Percentiles rank a stretch among this genome's conserved stretches.
These are phyloP conservation scores for Agrypnus murinus DNA, from an alignment of 2,888 invertebrate species.

Conservation along the genomic window DNA sequence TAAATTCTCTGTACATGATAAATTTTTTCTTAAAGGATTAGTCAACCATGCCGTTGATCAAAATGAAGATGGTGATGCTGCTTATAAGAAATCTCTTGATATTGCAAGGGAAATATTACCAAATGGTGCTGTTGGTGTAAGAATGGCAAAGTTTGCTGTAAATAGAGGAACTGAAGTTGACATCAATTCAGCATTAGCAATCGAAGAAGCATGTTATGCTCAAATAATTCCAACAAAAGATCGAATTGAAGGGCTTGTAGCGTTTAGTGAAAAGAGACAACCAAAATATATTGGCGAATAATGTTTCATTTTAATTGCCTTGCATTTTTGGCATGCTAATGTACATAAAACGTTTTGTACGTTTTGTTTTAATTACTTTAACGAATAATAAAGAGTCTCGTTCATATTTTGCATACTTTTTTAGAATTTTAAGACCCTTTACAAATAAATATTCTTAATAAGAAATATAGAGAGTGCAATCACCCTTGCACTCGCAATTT, in stretches of 20 bases:
- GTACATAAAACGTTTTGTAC: too few species aligned
- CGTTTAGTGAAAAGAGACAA: constrained; percentile 94
- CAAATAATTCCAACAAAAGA: constrained; percentile 94
- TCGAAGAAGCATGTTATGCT: constrained; percentile 95
- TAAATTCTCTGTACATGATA: too few species aligned
- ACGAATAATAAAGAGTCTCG: too few species aligned
- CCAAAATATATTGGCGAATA: constrained; percentile 91
- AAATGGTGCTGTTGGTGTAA: constrained; percentile 94
- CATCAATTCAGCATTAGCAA: constrained; percentile 84
- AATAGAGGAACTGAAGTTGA: constrained; percentile 88
- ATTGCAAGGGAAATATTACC: constrained; percentile 91
- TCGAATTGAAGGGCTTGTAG: constrained; percentile 92
- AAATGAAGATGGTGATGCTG: constrained; percentile 87
- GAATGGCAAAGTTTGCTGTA: constrained; percentile 94
- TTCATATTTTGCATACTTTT: too few species aligned
- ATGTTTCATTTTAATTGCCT: too few species aligned
- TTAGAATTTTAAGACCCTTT: too few species aligned
- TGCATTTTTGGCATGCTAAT: too few species aligned
- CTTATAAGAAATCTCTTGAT: constrained; percentile 85
- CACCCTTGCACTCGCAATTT: too few species aligned
- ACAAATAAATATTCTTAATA: too few species aligned
- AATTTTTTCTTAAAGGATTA: constrained; percentile 80
- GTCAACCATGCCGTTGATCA: constrained; percentile 91
- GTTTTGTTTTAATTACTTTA: too few species aligned
- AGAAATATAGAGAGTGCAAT: too few species aligned